Evolutionary conservation across 2,888 invertebrate genomes (phyloP).

Genomic region (Ecliptopera silaceata): DNA sequence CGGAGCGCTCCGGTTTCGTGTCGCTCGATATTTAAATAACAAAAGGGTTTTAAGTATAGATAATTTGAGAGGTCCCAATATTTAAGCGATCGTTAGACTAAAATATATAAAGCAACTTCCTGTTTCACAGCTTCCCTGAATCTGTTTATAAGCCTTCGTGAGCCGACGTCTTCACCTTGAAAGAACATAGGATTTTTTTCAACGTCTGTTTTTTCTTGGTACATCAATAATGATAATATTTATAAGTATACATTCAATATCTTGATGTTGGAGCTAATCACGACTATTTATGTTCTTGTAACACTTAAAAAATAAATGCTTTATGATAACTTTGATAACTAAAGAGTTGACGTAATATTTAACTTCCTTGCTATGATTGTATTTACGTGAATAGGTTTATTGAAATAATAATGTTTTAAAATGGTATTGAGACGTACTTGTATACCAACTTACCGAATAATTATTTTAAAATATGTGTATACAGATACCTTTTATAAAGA

Average conservation of each 20-base stretch:
- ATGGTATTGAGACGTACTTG: no score
- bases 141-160: slow-evolving; percentile 68
- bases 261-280: slow-evolving; percentile 69
- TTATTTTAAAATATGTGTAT: no score
- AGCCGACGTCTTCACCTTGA: slow-evolving; percentile 76
- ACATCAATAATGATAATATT: slow-evolving; percentile 71
- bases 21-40: slow-evolving; percentile 18
- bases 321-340: slow-evolving; percentile 56
- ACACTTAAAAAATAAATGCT: slow-evolving; percentile 54
- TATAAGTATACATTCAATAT: slow-evolving; percentile 73
- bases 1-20: slow-evolving; percentile 21
- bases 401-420: slow-evolving; percentile 5
- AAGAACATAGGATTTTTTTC: slow-evolving; percentile 70
- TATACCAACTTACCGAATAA: no score
- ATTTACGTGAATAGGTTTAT: slow-evolving; percentile 30
- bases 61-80: slow-evolving; percentile 23
- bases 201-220: slow-evolving; percentile 65
- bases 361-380: slow-evolving; percentile 58
- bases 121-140: slow-evolving; percentile 72
- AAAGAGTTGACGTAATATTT: slow-evolving; percentile 58
- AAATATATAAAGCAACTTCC: slow-evolving; percentile 65
- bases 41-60: slow-evolving; percentile 21
- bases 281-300: slow-evolving; percentile 64
- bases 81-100: slow-evolving; percentile 53
- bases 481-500: no score